Conservation (phyloP, 2,888 invertebrate genomes). For the Epsilonema sp. region DNA sequence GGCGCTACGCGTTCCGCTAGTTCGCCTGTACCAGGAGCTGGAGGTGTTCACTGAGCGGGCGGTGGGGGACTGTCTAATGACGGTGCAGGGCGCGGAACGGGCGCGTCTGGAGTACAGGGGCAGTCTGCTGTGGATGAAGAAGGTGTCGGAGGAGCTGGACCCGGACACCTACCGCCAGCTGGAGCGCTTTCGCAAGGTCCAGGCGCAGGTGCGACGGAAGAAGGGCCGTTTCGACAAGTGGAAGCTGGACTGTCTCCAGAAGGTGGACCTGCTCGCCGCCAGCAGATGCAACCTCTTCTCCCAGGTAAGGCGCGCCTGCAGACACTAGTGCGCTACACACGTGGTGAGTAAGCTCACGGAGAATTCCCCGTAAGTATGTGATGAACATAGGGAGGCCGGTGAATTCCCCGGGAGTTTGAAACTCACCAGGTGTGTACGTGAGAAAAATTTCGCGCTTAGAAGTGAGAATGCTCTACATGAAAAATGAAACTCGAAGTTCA, state of each 20-base stretch:
- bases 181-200: constrained; percentile 67
- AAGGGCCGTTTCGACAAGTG: constrained; percentile 78
- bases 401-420: too few relatives aligned
- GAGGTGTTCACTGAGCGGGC: constrained; percentile 88
- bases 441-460: too few relatives aligned
- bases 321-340: neutral
- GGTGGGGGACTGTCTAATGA: constrained; percentile 70
- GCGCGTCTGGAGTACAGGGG: constrained; percentile 82
- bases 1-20: constrained; percentile 59
- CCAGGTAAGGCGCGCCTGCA: constrained; percentile 41
- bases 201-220: constrained; percentile 40
- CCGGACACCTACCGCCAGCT: constrained; percentile 87
- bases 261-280: constrained; percentile 86
- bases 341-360: too few relatives aligned
- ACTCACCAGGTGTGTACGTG: too few relatives aligned
- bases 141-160: constrained; percentile 60
- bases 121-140: constrained; percentile 77
- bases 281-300: constrained; percentile 97
- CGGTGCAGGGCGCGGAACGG: constrained; percentile 56
- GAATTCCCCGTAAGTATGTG: too few relatives aligned
- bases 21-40: constrained; percentile 62
- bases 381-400: too few relatives aligned
- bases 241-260: constrained; percentile 84
- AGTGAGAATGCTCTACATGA: too few relatives aligned
- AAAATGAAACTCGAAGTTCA: too few relatives aligned